Evolutionary conservation across 64 coral and sea anemone genomes (phyloP), one percentile per base, ranked within the genome.

Genomic region (Actinia tenebrosa): DNA sequence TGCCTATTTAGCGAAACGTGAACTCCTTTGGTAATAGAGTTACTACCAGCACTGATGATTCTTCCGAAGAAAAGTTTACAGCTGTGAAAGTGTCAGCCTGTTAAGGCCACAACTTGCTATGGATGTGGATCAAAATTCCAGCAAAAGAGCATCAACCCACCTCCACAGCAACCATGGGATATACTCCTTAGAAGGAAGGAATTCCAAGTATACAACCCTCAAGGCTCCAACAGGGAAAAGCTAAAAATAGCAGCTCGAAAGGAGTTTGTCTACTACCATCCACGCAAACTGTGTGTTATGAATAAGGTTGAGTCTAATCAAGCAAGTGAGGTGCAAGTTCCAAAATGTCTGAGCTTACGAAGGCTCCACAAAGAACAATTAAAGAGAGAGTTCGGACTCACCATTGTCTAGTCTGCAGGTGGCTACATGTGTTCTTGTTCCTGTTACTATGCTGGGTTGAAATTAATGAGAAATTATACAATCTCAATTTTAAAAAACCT

Each of bases 221-320:
- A 37, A 37, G 30, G 30, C 30, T 37, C 30, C 30, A 37, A 37
- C 30, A 37, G 30, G 30, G 30, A 37, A 37, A 37, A 37, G 30
- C 30, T 37, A 37, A 37, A 37, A 37, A 37, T 37, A 37, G 30
- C 30, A 37, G 30, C 83, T 85, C 56, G 62, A 85, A 85, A 85
- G 56, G 83, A 63, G 83, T 85, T 61, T 85, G 83, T 85, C 25
- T 85, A 60, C 83, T 85, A 85, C 83, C 56, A 85, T 85, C 83
- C 83, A 85, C 83, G 83, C 83, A 85, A 85, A 85, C 83, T 0
- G 83, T 85, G 83, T 8, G 83, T 85, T 61, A 26, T 63, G 83
- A 85, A 85, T 85, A 85, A 85, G 62, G n/a, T 61, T 27, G 83
- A 85, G 26, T 85, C 83, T 61, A 56, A 61, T 85, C 56, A 55